Conservation (phyloP, 2,888 invertebrate species). For the Polydrusus tereticollis region DNA sequence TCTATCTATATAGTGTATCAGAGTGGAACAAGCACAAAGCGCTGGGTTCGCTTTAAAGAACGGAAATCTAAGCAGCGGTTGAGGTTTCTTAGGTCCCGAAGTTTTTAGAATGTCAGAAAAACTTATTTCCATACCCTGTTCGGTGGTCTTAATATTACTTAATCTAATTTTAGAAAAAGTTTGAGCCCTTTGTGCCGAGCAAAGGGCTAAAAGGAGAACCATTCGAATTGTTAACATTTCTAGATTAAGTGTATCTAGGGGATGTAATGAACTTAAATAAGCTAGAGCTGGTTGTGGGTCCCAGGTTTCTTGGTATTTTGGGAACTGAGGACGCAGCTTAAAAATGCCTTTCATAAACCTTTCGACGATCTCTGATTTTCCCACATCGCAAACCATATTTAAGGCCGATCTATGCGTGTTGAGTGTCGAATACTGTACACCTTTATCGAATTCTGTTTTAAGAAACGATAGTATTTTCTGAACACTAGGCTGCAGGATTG, state of each 20-base stretch:
- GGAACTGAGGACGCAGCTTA: slow-evolving; percentile 36
- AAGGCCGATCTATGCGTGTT: slow-evolving; percentile 26
- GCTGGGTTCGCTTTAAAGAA: slow-evolving; percentile 5
- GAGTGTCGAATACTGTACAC: slow-evolving; percentile 9
- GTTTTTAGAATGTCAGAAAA: slow-evolving; percentile 30
- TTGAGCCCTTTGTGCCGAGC: slow-evolving; percentile 21
- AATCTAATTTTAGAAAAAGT: slow-evolving; percentile 17
- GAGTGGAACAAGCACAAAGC: slow-evolving; percentile 3
- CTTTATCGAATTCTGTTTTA: slow-evolving; percentile 27
- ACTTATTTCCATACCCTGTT: slow-evolving; percentile 6
- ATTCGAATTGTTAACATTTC: slow-evolving; percentile 23
- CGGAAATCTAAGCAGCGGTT: slow-evolving; percentile 22
- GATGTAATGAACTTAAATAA: slow-evolving; percentile 32
- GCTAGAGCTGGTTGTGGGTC: slow-evolving; percentile 44
- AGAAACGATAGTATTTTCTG: slow-evolving; percentile 18
- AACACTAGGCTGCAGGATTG: slow-evolving; percentile 10
- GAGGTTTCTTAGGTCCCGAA: slow-evolving; percentile 17
- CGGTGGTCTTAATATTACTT: not conserved
- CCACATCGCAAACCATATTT: slow-evolving; percentile 14
- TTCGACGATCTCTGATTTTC: slow-evolving; percentile 14
- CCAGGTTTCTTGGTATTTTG: slow-evolving; percentile 46
- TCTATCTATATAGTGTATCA: not conserved
- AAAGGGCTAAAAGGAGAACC: slow-evolving; percentile 8
- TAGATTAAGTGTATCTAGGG: slow-evolving; percentile 42
- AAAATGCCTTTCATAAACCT: slow-evolving; percentile 47